phyloP scores from a whole-genome alignment of 2,797 vertebrate genomes.

The Sparidentex hasta region DNA sequence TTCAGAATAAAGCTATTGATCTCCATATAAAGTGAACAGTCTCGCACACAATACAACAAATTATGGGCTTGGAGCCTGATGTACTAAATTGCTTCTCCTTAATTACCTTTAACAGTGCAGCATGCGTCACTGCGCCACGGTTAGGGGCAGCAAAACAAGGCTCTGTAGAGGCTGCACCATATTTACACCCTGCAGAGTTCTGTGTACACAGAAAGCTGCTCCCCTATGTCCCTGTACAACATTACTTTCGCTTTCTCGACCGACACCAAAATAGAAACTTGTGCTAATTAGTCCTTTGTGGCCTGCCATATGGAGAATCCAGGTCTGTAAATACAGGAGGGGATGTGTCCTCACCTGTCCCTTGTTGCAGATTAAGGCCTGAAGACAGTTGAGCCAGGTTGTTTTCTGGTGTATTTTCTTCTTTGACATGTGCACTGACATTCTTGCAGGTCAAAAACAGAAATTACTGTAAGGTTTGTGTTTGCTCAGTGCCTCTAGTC shows the following conservation, averaged over 20 bases:
- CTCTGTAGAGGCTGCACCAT: constrained; percentile 46
- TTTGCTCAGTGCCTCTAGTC: constrained; percentile 47
- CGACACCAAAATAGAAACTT: constrained; percentile 70
- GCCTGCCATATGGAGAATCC: constrained; percentile 53
- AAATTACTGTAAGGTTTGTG: constrained; percentile 39
- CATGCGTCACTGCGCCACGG: constrained; percentile 10
- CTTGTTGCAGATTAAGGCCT: constrained; percentile 63
- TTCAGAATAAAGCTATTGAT: constrained; percentile 30
- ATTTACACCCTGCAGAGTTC: constrained; percentile 59
- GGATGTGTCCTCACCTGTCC: constrained; percentile 62
- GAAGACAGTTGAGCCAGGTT: constrained; percentile 49
- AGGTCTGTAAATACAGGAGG: constrained; percentile 69
- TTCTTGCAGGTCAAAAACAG: constrained; percentile 53
- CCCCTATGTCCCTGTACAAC: constrained; percentile 41
- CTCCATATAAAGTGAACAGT: neutral
- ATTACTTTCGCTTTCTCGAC: constrained; percentile 58
- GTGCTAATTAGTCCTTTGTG: constrained; percentile 77
- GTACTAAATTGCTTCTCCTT: constrained; percentile 15
- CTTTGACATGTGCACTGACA: constrained; percentile 51
- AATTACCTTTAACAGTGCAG: constrained; percentile 42
- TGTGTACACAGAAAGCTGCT: constrained; percentile 59
- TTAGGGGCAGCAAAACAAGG: constrained; percentile 28
- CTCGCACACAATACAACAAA: constrained; percentile 6
- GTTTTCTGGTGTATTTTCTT: neutral
- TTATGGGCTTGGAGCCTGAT: neutral